A percentile compares a stretch with the other conserved stretches of the same genome.
Conservation (phyloP, 2,797 vertebrate species). For the Alfaro cultratus region DNA sequence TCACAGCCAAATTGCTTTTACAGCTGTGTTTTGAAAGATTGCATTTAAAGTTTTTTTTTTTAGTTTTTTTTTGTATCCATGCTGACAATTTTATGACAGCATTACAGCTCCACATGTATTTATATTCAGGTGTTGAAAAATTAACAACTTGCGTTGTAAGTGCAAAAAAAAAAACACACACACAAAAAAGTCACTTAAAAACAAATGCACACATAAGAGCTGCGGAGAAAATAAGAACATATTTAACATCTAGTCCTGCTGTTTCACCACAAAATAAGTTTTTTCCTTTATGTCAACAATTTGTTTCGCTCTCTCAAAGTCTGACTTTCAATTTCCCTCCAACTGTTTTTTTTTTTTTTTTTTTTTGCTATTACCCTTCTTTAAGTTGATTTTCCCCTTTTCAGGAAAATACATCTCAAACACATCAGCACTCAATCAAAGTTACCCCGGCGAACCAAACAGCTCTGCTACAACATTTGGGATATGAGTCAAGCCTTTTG, state of each 20-base stretch:
- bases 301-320: slow-evolving; percentile 13
- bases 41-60: background rate
- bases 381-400: slow-evolving; percentile 6
- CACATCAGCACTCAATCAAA: slow-evolving; percentile 30
- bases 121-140: background rate
- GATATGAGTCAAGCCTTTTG: slow-evolving; percentile 39
- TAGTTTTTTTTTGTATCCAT: no score
- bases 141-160: background rate
- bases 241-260: background rate
- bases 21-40: background rate
- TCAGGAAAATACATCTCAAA: slow-evolving; percentile 24
- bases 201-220: background rate
- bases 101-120: background rate
- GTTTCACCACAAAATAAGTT: background rate
- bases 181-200: background rate
- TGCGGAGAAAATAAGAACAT: background rate
- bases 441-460: slow-evolving; percentile 11
- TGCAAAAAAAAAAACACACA: background rate
- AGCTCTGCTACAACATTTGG: slow-evolving; percentile 28
- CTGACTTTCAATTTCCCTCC: slow-evolving; percentile 2
- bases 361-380: background rate
- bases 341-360: background rate
- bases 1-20: background rate
- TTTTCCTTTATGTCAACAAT: slow-evolving; percentile 21
- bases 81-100: background rate